These are phyloP conservation scores for Chondrilla cf. caribensis DNA, from an alignment of 37 sponge, comb jelly and placozoan genomes.

Conservation along the genomic window DNA sequence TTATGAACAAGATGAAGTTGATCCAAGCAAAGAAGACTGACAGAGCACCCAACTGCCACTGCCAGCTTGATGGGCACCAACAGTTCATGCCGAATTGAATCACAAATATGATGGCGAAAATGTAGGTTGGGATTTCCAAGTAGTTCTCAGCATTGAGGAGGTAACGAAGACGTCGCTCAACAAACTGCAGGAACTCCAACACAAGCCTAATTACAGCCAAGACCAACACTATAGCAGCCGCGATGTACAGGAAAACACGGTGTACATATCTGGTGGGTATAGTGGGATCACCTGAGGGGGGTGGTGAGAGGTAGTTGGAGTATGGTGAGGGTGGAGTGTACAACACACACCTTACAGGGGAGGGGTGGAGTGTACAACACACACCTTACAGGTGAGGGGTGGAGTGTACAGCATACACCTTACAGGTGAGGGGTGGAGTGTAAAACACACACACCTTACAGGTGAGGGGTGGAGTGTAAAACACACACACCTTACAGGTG, in stretches of 20 bases:
- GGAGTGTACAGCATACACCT: no score
- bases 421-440: no score
- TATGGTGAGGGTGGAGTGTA: not conserved
- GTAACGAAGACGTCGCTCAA: slow-evolving; percentile 11
- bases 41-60: slow-evolving; percentile 88
- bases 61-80: slow-evolving; percentile 56
- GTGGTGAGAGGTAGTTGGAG: not conserved
- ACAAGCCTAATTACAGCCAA: not conserved
- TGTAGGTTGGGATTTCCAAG: slow-evolving; percentile 41
- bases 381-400: no score
- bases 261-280: not conserved
- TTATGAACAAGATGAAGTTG: slow-evolving; percentile 73
- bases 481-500: no score
- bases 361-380: no score
- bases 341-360: no score
- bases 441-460: no score
- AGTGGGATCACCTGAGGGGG: not conserved
- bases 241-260: slow-evolving; percentile 6
- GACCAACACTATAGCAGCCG: not conserved
- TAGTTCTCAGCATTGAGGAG: slow-evolving; percentile 54
- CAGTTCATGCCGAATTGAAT: slow-evolving; percentile 24
- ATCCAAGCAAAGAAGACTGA: slow-evolving; percentile 89
- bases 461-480: no score
- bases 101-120: slow-evolving; percentile 53
- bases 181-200: not conserved